These are phyloP conservation scores for Chrosomus eos DNA, from an alignment of 2,797 vertebrate species.

Conservation along the genomic window DNA sequence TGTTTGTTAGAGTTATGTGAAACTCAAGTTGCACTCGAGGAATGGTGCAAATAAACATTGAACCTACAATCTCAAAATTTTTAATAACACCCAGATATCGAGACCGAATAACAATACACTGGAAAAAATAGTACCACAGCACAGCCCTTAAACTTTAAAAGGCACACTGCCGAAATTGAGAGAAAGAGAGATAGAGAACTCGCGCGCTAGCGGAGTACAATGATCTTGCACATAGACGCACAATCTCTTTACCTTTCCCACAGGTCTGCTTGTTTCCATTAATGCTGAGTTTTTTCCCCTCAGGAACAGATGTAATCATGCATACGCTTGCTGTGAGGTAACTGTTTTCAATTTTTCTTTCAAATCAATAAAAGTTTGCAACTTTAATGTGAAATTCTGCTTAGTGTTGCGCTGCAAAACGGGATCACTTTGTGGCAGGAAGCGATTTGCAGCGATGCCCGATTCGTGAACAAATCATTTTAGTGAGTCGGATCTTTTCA, in stretches of 20 bases:
- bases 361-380: conserved; percentile 72
- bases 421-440: conserved; percentile 81
- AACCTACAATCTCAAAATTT: not conserved
- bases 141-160: not conserved
- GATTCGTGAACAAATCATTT: conserved; percentile 19
- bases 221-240: conserved; percentile 42
- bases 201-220: conserved; percentile 35
- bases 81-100: not conserved
- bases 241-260: conserved; percentile 53
- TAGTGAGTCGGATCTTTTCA: conserved; percentile 18
- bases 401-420: conserved; percentile 69
- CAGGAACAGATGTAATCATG: conserved; percentile 6
- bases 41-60: conserved; percentile 14
- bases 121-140: not conserved
- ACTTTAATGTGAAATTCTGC: conserved; percentile 73
- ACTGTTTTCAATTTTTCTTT: conserved; percentile 31
- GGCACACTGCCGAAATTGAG: not conserved
- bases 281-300: conserved; percentile 61
- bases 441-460: conserved; percentile 54
- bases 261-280: conserved; percentile 39
- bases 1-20: not conserved
- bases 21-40: not conserved
- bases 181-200: not conserved
- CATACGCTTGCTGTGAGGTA: not conserved
- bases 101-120: not conserved